Evolutionary conservation across 2,888 invertebrate species (phyloP).

Genomic region (Celastrina argiolus): DNA sequence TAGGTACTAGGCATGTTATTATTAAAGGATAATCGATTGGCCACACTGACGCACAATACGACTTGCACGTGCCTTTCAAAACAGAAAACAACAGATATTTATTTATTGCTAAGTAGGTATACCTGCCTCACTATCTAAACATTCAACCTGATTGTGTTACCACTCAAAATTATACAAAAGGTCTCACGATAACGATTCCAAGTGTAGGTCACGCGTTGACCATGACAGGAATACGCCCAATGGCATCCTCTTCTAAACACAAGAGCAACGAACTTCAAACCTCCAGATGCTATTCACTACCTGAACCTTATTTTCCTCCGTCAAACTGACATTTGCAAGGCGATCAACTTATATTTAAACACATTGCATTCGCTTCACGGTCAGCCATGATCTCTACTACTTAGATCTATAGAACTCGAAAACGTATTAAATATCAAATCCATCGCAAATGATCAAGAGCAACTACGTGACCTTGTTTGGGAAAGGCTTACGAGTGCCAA

Average conservation of each 20-base stretch:
- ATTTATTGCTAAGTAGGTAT: not conserved
- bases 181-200: not conserved
- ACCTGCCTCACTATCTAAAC: not conserved
- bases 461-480: not conserved
- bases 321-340: not conserved
- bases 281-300: not conserved
- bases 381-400: not conserved
- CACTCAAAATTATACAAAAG: not conserved
- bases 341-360: not conserved
- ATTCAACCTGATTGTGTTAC: not conserved
- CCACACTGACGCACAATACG: not conserved
- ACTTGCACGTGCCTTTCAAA: not conserved
- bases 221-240: not conserved
- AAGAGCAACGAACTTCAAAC: slow-evolving; percentile 2
- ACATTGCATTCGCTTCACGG: not conserved
- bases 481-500: not conserved
- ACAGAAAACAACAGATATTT: not conserved
- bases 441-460: slow-evolving; percentile 2
- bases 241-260: not conserved
- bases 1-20: not conserved
- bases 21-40: not conserved
- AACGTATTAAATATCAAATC: not conserved
- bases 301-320: not conserved
- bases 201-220: not conserved
- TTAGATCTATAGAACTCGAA: not conserved